A percentile compares a stretch with the other conserved stretches of the same genome.
Evolutionary conservation across 1,140 invertebrate genomes (phyloP).

Genomic region (Pteromalus puparum): DNA sequence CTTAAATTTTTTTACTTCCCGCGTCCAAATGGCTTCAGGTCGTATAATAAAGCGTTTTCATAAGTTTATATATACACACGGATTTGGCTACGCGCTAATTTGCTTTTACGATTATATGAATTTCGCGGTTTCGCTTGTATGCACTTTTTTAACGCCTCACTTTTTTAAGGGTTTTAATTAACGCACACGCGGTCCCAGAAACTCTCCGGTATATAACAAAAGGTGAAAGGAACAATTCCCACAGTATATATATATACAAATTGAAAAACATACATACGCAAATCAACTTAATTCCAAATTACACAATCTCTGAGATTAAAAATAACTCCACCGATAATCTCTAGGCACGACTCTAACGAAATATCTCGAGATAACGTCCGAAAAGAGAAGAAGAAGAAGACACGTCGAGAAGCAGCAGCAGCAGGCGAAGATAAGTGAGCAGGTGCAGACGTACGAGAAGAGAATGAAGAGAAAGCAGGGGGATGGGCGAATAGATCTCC

Average conservation of each 20-base stretch:
- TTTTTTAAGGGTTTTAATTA: no score
- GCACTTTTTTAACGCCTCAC: no score
- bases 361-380: neutral
- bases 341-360: neutral
- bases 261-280: no score
- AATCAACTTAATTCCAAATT: neutral
- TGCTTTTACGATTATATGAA: neutral
- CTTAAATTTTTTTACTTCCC: no score
- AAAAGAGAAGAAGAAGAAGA: neutral
- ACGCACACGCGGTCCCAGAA: neutral
- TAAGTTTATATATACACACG: no score
- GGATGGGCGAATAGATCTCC: neutral
- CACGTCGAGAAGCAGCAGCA: neutral
- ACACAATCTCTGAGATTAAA: neutral
- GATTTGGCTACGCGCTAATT: neutral
- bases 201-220: neutral
- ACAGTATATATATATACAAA: neutral
- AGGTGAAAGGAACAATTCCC: neutral
- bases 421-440: slow-evolving; percentile 3
- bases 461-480: slow-evolving; percentile 12
- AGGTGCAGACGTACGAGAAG: slow-evolving; percentile 6
- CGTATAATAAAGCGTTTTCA: no score
- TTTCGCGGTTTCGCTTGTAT: neutral
- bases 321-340: neutral
- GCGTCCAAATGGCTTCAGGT: no score